phyloP scores from a whole-genome alignment of 2,888 invertebrate genomes.

The Itoplectis maculator region DNA sequence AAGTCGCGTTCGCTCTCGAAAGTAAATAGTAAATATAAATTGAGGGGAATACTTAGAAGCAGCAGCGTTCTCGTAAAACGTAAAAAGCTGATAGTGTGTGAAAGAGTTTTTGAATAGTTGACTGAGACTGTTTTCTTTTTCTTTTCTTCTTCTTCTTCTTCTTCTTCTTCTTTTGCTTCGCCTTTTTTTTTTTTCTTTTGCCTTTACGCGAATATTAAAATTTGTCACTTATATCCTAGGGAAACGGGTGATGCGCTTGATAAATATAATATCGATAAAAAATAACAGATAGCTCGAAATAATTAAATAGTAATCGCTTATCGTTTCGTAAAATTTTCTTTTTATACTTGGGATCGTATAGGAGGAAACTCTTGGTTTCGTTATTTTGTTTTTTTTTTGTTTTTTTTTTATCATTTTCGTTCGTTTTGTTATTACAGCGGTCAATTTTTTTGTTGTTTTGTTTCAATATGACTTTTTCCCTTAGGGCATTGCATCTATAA shows the following conservation, averaged over 20 bases:
- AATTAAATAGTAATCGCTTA: constrained; percentile 68
- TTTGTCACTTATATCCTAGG: constrained; percentile 74
- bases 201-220: constrained; percentile 64
- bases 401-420: constrained; percentile 68
- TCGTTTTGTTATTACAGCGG: constrained; percentile 74
- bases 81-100: constrained; percentile 57
- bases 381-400: constrained; percentile 67
- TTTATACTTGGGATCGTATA: constrained; percentile 74
- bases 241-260: constrained; percentile 73
- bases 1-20: constrained; percentile 75
- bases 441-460: constrained; percentile 70
- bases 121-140: constrained; percentile 37
- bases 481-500: constrained; percentile 79
- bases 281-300: constrained; percentile 75
- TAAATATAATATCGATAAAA: constrained; percentile 75
- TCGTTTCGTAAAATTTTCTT: constrained; percentile 58
- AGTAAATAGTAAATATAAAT: constrained; percentile 67
- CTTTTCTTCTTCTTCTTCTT: not conserved
- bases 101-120: constrained; percentile 26
- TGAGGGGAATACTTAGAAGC: constrained; percentile 68
- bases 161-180: not conserved
- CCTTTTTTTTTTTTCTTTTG: constrained; percentile 21
- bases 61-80: constrained; percentile 52
- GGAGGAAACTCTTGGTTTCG: constrained; percentile 76
- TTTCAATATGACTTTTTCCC: constrained; percentile 75